phyloP scores from a whole-genome alignment of 37 sponge, comb jelly and placozoan genomes.

The Ianthella basta region DNA sequence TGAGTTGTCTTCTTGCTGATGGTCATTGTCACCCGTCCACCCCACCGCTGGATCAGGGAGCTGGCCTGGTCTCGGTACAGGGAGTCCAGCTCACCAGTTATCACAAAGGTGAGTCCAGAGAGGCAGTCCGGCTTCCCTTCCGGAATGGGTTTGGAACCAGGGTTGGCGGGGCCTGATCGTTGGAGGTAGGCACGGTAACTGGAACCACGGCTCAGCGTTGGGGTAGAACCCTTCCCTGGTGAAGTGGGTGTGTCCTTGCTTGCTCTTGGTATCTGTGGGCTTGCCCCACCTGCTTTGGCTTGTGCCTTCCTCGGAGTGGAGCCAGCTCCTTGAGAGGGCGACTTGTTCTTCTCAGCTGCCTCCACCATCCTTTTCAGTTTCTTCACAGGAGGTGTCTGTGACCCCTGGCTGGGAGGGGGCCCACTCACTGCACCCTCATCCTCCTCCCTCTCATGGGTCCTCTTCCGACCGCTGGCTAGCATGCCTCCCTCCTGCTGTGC shows the following conservation, averaged over 20 bases:
- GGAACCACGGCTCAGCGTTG: slow-evolving; percentile 2
- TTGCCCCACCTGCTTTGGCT: slow-evolving; percentile 5
- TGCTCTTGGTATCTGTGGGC: not conserved
- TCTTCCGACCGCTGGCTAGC: not conserved
- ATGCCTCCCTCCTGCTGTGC: not conserved
- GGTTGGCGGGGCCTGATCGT: slow-evolving; percentile 66
- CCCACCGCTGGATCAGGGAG: slow-evolving; percentile 84
- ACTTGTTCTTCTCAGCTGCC: not conserved
- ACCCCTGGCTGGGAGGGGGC: not conserved
- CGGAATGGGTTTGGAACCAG: slow-evolving; percentile 81
- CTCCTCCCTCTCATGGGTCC: not conserved
- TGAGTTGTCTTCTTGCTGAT: slow-evolving; percentile 91
- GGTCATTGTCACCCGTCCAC: slow-evolving; percentile 81
- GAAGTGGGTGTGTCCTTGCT: slow-evolving; percentile 2
- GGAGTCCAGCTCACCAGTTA: slow-evolving; percentile 92
- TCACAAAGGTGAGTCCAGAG: slow-evolving; percentile 73
- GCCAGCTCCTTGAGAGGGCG: slow-evolving; percentile 20
- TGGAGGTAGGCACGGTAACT: slow-evolving; percentile 65
- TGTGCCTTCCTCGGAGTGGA: not conserved
- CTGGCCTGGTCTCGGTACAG: slow-evolving; percentile 87
- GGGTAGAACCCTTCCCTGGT: slow-evolving; percentile 5
- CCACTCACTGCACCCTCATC: not conserved
- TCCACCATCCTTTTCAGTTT: slow-evolving; percentile 53
- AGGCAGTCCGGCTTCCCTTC: slow-evolving; percentile 61
- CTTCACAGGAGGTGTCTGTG: slow-evolving; percentile 36